Percentiles rank a stretch among this genome's conserved stretches.
Conservation (phyloP, 2,888 invertebrate species). For the Lasioglossum marginatum region DNA sequence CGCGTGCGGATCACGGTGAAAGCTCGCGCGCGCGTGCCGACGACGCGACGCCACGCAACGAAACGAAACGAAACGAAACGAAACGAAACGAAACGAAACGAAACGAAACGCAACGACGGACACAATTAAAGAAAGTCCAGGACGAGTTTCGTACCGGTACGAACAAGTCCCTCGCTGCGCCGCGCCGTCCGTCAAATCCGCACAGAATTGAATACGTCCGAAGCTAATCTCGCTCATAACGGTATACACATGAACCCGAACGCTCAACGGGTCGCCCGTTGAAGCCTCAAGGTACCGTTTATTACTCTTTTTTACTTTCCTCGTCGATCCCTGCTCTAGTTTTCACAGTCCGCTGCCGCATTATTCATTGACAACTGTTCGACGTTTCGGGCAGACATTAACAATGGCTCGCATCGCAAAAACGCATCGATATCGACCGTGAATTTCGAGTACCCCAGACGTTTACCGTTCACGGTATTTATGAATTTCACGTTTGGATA, state of each 20-base stretch:
- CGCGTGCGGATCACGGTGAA: conserved; percentile 64
- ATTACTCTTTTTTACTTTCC: conserved; percentile 53
- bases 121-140: conserved; percentile 56
- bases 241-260: conserved; percentile 45
- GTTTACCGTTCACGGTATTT: neutral
- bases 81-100: no score
- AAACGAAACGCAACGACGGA: conserved; percentile 43
- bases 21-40: conserved; percentile 61
- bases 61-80: conserved; percentile 48
- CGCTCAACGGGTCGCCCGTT: conserved; percentile 30
- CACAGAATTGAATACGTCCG: conserved; percentile 25
- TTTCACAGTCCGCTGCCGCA: conserved; percentile 44
- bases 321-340: conserved; percentile 28
- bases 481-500: neutral
- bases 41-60: conserved; percentile 38
- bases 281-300: conserved; percentile 26
- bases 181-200: neutral
- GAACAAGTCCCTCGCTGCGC: neutral
- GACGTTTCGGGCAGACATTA: conserved; percentile 9
- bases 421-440: neutral
- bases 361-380: conserved; percentile 38
- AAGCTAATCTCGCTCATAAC: conserved; percentile 43
- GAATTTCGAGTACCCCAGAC: neutral
- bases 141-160: neutral
- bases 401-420: neutral